Base-by-base conservation (phyloP, 2,113 vertebrate species). In the Hemibagrus wyckioides region DNA sequence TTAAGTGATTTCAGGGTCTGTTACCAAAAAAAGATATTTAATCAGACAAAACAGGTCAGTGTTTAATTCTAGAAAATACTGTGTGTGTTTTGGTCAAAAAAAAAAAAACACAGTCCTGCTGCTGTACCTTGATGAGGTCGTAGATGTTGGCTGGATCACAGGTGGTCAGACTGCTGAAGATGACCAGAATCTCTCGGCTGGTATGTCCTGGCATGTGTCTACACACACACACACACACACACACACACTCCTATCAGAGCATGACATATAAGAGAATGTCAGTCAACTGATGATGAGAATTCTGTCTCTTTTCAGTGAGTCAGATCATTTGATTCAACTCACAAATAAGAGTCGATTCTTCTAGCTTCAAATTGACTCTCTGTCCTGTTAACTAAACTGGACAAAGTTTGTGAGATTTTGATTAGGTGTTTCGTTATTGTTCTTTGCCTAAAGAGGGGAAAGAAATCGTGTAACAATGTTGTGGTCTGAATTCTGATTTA, bases 181-280 rank as follows among this genome's bases (percentile, higher is more conserved):
- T 94, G 56, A 99, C 90, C 79, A 99, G 94, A 85, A 99, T 94
- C 93, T 99, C 98, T 92, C 97, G 95, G 92, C 98, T 99, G 25
- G 98, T 97, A 85, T 99, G 98, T 91, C 96, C 97, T 13, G 98
- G 98, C 97, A 99, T 97, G 91, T 99, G 97, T 93, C 98, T 99
- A 89, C 67, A 76, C 69, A 54, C 6, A 82, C 39, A 82, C 50
- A 75, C 52, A 75, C 67, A 83, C 54, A 79, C 44, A 83, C 63
- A 67, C 61, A 67, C 63, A 83, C 39, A 71, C 67, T 7, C 30
- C 36, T 4, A 63, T 63, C 67, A 36, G 30, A 19, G 15, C 30
- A 21, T 4, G 13, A 71, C 67, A 25, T 36, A 71, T 11, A 19
- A 69, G 30, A 7, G 33, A 71, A 39, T 23, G 33, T 39, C 67